A percentile compares a stretch with the other conserved stretches of the same genome.
These are phyloP conservation scores for Phalacrocorax brasilianus DNA, from an alignment of 2,113 vertebrate genomes.

Conservation along the genomic window DNA sequence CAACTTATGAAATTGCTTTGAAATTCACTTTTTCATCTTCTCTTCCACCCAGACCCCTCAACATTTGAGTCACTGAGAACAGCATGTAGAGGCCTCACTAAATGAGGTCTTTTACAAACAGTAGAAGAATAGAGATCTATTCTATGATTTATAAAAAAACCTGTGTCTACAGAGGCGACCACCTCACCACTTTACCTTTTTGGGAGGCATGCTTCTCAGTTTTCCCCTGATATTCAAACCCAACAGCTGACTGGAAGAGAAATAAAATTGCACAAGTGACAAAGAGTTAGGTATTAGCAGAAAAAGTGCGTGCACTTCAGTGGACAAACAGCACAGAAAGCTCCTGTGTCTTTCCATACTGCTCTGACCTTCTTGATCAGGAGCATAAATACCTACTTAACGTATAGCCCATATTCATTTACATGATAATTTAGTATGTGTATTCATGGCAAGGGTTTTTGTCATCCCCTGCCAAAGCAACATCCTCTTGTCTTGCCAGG, in stretches of 20 bases:
- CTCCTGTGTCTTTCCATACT: background rate
- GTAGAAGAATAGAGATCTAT: background rate
- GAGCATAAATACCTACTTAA: background rate
- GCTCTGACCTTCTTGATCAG: background rate
- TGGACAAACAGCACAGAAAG: fast-evolving
- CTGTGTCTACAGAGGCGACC: background rate
- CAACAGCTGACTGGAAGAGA: constrained; percentile 87
- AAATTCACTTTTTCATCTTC: background rate
- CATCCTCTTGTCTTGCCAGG: background rate
- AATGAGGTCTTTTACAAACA: background rate
- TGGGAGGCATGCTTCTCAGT: constrained; percentile 97
- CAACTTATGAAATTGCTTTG: background rate
- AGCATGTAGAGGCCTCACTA: background rate
- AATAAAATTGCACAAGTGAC: background rate
- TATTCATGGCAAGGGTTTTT: background rate
- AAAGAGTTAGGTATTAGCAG: background rate
- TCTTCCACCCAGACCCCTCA: background rate
- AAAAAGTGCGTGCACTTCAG: background rate
- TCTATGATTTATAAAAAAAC: background rate
- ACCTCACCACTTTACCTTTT: constrained; percentile 81
- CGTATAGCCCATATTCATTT: background rate
- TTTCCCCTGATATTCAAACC: constrained; percentile 95
- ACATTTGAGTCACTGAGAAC: background rate
- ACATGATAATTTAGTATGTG: background rate
- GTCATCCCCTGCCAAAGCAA: background rate